Evolutionary conservation across 2,888 invertebrate species (phyloP), one percentile per base, ranked within the genome.

Genomic region (Pseudanteris insignis): DNA sequence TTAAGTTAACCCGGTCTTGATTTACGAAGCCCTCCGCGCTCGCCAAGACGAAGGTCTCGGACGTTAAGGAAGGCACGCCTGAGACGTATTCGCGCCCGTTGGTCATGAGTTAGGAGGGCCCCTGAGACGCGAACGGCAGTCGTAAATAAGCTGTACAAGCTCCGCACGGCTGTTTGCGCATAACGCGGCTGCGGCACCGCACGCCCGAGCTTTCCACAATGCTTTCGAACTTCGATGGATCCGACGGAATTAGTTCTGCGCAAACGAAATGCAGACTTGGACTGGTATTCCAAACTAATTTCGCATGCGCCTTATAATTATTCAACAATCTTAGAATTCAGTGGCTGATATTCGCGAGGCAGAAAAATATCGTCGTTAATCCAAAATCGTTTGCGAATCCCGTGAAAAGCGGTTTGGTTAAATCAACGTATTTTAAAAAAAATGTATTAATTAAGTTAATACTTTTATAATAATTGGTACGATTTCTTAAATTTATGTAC

Each of bases 21-120:
- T 63, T 63, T 63, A 58, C 54, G 38, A 34, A 21, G 44, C 44
- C 58, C 44, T 46, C 44, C 26, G 33, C 43, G 25, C 30, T 50
- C 36, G 47, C 53, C 46, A 63, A 58, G 75, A 76, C 74, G 77
- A 74, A 76, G 76, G 75, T 76, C 68, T 58, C 67, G 71, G 70
- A 74, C 73, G 65, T 48, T 48, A 54, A 54, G 60, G 53, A 54
- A 60, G 43, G 53, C 48, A 48, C 38, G 38, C 70, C 66, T 67
- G 70, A 72, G 73, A 73, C 74, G 67, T 71, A 74, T 73, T 73
- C 71, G 67, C 68, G 68, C 67, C 67, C 69, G 70, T 66, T 71
- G 70, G 65, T 57, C 70, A 66, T 74, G 70, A 72, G 70, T 75
- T 73, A 71, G 69, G 64, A 68, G 64, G 51, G 63, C 67, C 66